Evolutionary conservation across 2,888 invertebrate species (phyloP), one percentile per base, ranked within the genome.

Genomic region (Ormyrus rosae): DNA sequence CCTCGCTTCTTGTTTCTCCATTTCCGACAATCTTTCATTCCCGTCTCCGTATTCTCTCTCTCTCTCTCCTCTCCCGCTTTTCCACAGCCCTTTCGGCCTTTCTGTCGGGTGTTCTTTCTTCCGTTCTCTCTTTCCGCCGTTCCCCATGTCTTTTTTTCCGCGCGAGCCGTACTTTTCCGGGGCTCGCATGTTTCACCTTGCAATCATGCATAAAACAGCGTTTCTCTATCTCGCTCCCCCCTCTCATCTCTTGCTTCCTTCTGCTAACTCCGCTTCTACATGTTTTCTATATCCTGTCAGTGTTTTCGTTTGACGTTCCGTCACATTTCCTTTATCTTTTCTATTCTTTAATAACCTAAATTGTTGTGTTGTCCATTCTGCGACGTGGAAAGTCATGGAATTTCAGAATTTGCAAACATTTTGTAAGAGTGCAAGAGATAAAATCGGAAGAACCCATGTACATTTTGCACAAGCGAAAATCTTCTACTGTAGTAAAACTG

Each of bases 181-280:
- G 70, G 53, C 82, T 13, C 80, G 81, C 82, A 45, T 83, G 82
- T 78, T 83, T 83, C 82, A 70, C 70, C 67, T 80, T 61, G 81
- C 81, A 73, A 83, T 86, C 85, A 82, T 85, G 84, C 86, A 85
- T 85, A 84, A 85, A 84, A 86, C 83, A 83, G 76, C 55, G n/a
- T 64, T 64, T 73, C 51, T 63, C 63, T 10, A 0, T 53, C 63
- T 70, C 64, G n/a, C 56, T 61, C n/a, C 46, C 45, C 69, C 19
- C 9, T 60, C 58, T 56, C 48, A 50, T 10, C 48, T 48, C 19
- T 8, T 50, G 6, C 8, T 19, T 48, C n/a, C 34, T 4, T 56
- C n/a, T 58, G 34, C 3, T 34, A 34, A 3, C 34, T 34, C 34
- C 34, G 34, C 34, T 34, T 34, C 34, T 2, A 34, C 4, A 34